Conservation (phyloP, 2,113 vertebrate genomes). For the Pluvialis apricaria region DNA sequence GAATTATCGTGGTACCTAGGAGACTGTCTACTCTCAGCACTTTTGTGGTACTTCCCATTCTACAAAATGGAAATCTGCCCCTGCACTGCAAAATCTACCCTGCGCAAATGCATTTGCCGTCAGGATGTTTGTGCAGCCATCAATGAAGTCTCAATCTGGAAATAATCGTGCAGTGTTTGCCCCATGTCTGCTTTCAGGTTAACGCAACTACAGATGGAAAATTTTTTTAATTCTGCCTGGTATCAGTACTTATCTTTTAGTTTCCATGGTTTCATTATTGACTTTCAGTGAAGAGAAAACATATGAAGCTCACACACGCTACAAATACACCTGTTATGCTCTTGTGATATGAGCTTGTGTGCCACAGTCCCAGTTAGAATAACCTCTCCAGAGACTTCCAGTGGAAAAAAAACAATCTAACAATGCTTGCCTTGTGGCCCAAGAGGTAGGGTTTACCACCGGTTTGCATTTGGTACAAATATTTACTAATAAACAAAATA, state of each 20-base stretch:
- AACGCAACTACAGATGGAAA: background rate
- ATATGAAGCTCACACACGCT: background rate
- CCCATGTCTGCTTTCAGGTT: slow-evolving; percentile 12
- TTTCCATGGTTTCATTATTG: slow-evolving; percentile 59
- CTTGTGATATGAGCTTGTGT: background rate
- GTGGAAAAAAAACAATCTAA: background rate
- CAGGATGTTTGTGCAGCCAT: background rate
- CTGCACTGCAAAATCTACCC: background rate
- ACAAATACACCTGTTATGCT: slow-evolving; percentile 18
- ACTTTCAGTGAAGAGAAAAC: slow-evolving; percentile 16
- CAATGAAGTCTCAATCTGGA: background rate
- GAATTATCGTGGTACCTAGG: background rate
- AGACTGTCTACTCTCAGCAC: background rate
- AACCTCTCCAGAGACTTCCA: background rate
- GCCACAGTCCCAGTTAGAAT: background rate
- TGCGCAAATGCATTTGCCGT: background rate
- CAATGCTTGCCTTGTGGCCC: background rate
- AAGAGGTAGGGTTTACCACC: background rate
- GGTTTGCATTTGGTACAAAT: background rate
- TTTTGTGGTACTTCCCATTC: background rate
- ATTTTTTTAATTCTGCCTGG: background rate
- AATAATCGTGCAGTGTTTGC: background rate
- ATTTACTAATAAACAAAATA: background rate
- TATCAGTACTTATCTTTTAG: slow-evolving; percentile 9
- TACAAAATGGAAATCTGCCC: background rate